Evolutionary conservation across 2,888 invertebrate species (phyloP).

Genomic region (Drosophila robusta): DNA sequence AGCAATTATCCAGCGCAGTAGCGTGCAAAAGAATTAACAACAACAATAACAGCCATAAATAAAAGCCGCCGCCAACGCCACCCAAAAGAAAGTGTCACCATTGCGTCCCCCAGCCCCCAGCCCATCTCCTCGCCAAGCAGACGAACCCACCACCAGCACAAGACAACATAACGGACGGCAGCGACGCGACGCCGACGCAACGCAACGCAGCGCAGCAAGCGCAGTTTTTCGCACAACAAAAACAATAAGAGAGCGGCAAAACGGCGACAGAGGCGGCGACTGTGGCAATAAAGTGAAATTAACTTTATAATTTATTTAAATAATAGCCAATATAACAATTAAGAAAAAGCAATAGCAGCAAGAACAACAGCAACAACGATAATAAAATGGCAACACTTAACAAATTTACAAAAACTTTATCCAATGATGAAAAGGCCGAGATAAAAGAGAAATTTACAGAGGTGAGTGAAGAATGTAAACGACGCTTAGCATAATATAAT

Average conservation of each 20-base stretch:
- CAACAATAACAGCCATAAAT: constrained; percentile 56
- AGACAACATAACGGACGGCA: constrained; percentile 26
- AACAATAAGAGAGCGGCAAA: constrained; percentile 66
- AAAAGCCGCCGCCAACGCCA: constrained; percentile 54
- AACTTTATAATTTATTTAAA: constrained; percentile 72
- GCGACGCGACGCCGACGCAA: constrained; percentile 22
- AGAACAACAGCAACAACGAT: constrained; percentile 18
- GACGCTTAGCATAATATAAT: constrained; percentile 16
- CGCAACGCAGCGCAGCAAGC: constrained; percentile 32
- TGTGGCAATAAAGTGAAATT: constrained; percentile 70
- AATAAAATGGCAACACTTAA: constrained; percentile 81
- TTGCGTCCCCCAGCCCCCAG: constrained; percentile 12
- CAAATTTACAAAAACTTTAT: constrained; percentile 84
- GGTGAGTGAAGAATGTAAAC: constrained; percentile 86
- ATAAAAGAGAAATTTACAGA: constrained; percentile 91
- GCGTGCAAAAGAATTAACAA: constrained; percentile 58
- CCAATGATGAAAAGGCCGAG: constrained; percentile 89
- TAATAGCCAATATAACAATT: constrained; percentile 54
- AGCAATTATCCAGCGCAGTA: constrained; percentile 58
- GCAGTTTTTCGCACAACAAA: constrained; percentile 60
- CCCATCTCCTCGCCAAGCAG: constrained; percentile 23
- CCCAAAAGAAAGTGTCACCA: constrained; percentile 61
- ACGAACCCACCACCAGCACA: constrained; percentile 60
- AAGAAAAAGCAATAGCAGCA: constrained; percentile 22
- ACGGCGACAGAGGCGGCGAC: constrained; percentile 43